A percentile compares a stretch with the other conserved stretches of the same genome.
phyloP scores from a whole-genome alignment of 37 sponge, comb jelly and placozoan genomes.

The Ianthella basta region DNA sequence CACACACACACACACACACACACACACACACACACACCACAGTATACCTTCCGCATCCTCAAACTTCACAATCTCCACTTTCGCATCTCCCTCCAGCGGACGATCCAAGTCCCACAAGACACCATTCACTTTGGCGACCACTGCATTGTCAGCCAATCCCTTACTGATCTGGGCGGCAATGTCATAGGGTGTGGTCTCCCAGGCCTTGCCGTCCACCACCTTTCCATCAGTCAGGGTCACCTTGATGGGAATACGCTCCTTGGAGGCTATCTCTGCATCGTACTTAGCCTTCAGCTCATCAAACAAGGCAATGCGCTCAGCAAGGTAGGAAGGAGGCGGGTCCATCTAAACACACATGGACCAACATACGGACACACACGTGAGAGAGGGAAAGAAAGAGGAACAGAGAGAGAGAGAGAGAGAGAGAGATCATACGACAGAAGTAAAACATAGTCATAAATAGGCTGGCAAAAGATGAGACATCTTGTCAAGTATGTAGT shows the following conservation, averaged over 20 bases:
- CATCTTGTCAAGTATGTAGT: too few species aligned
- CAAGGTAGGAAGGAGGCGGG: constrained; percentile 88
- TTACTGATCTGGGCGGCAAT: constrained; percentile 86
- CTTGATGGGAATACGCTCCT: constrained; percentile 54
- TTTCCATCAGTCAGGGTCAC: constrained; percentile 96
- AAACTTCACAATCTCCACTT: constrained; percentile 90
- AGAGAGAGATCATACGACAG: background rate
- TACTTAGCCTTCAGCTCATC: constrained; percentile 85
- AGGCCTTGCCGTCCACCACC: constrained; percentile 81
- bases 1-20: too few species aligned
- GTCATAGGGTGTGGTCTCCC: constrained; percentile 93
- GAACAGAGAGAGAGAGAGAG: background rate
- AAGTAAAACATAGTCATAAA: too few species aligned
- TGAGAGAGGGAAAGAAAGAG: too few species aligned
- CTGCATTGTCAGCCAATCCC: constrained; percentile 88
- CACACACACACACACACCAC: too few species aligned
- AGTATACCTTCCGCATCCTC: constrained; percentile 85
- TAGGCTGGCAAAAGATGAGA: too few species aligned
- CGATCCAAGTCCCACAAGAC: constrained; percentile 91
- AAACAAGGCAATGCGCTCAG: constrained; percentile 80
- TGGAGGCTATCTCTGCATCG: constrained; percentile 67
- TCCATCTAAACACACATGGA: constrained; percentile 50
- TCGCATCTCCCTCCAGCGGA: constrained; percentile 84
- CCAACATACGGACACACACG: too few species aligned
- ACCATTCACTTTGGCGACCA: constrained; percentile 92